Evolutionary conservation across 2,113 vertebrate species (phyloP).

Genomic region (Boulengeromyrus knoepffleri): DNA sequence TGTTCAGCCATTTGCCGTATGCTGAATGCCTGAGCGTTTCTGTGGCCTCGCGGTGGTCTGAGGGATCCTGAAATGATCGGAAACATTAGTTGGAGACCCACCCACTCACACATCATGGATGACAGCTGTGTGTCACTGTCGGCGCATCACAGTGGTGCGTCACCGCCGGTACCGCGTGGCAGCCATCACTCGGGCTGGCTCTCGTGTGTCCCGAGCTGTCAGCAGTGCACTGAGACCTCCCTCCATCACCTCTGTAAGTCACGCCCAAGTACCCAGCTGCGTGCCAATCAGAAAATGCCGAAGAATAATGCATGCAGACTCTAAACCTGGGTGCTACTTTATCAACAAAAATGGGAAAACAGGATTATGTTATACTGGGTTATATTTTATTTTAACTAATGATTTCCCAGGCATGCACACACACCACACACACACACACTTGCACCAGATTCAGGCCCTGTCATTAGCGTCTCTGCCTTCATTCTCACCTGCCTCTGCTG

Average conservation of each 20-base stretch:
- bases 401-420: neutral
- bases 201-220: neutral
- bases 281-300: neutral
- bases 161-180: neutral
- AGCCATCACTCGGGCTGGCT: neutral
- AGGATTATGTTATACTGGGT: neutral
- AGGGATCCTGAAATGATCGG: neutral
- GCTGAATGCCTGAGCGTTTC: neutral
- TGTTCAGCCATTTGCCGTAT: neutral
- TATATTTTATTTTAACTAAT: neutral
- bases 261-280: neutral
- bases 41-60: neutral
- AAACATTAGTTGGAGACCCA: neutral
- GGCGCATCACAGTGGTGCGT: neutral
- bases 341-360: neutral
- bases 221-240: neutral
- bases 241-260: neutral
- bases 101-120: neutral
- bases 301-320: neutral
- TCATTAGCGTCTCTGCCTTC: neutral
- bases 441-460: neutral
- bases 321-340: neutral
- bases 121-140: neutral
- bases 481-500: neutral
- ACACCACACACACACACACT: neutral